Evolutionary conservation across 2,113 vertebrate species (phyloP).

Genomic region (Chaetops frenatus): DNA sequence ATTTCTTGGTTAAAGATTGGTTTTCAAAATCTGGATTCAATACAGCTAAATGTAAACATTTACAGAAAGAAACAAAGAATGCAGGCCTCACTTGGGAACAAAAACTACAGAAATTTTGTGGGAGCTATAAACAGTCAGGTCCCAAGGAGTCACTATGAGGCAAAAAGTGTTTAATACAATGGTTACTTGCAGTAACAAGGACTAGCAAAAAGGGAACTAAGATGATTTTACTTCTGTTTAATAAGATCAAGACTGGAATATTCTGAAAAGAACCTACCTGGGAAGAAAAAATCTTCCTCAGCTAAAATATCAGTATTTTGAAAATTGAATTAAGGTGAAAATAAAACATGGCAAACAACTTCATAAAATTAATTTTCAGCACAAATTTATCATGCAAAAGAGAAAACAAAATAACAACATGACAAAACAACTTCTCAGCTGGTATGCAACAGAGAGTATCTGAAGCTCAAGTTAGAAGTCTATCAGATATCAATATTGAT

Average conservation of each 20-base stretch:
- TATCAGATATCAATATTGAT: not conserved
- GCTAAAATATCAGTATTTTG: not conserved
- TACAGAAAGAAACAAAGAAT: not conserved
- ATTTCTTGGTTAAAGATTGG: not conserved
- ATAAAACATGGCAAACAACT: not conserved
- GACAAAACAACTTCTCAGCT: not conserved
- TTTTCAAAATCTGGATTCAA: not conserved
- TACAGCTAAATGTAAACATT: not conserved
- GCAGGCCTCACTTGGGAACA: not conserved
- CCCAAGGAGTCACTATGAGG: not conserved
- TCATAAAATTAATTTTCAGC: not conserved
- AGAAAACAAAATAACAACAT: not conserved
- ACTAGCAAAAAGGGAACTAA: not conserved
- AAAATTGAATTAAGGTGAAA: not conserved
- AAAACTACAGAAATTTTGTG: not conserved
- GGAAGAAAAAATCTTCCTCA: not conserved
- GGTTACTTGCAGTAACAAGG: not conserved
- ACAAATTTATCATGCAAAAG: not conserved
- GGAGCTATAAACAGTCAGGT: not conserved
- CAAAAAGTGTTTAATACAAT: not conserved
- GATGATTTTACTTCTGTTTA: not conserved
- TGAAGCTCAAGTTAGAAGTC: not conserved
- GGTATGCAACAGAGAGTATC: not conserved
- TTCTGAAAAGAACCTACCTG: not conserved
- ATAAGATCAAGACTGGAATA: not conserved